A percentile compares a stretch with the other conserved stretches of the same genome.
Conservation (phyloP, 1,140 invertebrate species). For the Zaprionus capensis region DNA sequence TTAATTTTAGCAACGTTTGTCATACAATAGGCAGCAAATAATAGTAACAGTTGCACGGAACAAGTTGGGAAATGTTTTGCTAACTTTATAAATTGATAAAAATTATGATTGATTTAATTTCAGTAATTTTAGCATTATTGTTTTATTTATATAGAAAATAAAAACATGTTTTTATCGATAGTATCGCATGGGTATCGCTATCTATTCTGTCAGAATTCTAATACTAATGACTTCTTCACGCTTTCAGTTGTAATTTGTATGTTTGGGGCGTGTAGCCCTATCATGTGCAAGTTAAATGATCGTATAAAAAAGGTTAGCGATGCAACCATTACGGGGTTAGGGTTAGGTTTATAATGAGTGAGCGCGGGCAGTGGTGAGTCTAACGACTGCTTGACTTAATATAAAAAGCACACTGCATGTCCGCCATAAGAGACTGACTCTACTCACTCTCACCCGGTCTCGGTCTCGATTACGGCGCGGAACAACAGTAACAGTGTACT, state of each 20-base stretch:
- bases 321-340: constrained; percentile 28
- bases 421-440: constrained; percentile 13
- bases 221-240: constrained; percentile 6
- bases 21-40: too few relatives aligned
- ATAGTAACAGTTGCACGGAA: too few relatives aligned
- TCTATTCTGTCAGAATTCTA: not conserved
- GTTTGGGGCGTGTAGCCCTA: constrained; percentile 30
- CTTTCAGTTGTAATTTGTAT: constrained; percentile 21
- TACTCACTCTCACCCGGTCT: not conserved
- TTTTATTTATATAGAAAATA: not conserved
- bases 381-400: constrained; percentile 28
- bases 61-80: too few relatives aligned
- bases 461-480: constrained; percentile 25
- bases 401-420: constrained; percentile 31
- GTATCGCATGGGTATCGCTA: not conserved
- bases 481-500: constrained; percentile 13
- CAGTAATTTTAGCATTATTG: too few relatives aligned
- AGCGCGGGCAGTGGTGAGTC: not conserved
- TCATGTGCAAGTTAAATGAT: constrained; percentile 27
- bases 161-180: not conserved
- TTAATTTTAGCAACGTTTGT: too few relatives aligned
- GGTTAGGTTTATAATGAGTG: constrained; percentile 39
- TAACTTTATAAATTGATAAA: too few relatives aligned
- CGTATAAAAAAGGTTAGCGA: constrained; percentile 36
- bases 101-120: too few relatives aligned